A percentile compares a stretch with the other conserved stretches of the same genome.
Conservation (phyloP, 2,113 vertebrate genomes). For the Micronisus gabar region DNA sequence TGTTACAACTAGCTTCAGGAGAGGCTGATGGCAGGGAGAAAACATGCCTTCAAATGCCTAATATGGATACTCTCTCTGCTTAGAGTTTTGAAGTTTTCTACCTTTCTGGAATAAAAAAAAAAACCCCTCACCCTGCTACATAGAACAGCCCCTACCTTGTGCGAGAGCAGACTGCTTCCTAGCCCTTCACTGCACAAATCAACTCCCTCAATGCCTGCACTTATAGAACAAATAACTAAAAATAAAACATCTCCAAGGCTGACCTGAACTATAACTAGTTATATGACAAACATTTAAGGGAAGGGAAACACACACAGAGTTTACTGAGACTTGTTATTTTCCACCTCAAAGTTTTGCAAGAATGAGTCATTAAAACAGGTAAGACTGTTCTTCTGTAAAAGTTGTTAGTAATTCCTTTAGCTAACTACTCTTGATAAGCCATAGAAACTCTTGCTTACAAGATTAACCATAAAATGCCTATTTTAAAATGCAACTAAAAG, state of each 20-base stretch:
- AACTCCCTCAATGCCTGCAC: not conserved
- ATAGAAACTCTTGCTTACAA: not conserved
- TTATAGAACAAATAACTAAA: not conserved
- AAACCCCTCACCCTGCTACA: not conserved
- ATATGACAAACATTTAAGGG: not conserved
- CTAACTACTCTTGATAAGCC: not conserved
- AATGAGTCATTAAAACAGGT: not conserved
- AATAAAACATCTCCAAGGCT: not conserved
- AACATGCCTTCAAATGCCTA: not conserved
- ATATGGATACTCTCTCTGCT: not conserved
- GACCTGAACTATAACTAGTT: not conserved
- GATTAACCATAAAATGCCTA: not conserved
- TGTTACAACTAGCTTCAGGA: not conserved
- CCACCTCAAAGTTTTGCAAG: not conserved
- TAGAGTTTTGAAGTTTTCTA: not conserved
- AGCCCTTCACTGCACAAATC: not conserved
- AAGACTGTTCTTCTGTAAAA: not conserved
- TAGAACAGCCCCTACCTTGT: not conserved
- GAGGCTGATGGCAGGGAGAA: not conserved
- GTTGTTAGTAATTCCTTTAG: not conserved
- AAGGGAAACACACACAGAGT: not conserved
- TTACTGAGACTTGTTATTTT: not conserved
- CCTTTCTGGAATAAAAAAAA: not conserved
- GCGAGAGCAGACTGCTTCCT: accelerated
- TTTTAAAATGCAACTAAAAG: not conserved